phyloP scores from a whole-genome alignment of 1,140 invertebrate genomes.

The Mamestra configurata region DNA sequence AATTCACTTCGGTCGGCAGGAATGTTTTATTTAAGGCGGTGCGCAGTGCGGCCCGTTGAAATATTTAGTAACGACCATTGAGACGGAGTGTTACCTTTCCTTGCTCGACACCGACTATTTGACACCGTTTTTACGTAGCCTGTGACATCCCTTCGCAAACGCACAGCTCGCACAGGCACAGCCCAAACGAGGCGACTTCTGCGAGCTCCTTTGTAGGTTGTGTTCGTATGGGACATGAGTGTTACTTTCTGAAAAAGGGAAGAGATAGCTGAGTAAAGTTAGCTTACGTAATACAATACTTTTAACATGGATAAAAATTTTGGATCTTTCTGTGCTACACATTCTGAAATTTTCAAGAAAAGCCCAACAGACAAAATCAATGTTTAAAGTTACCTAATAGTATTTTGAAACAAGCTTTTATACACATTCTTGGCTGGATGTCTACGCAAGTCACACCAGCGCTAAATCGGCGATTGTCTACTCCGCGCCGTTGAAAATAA shows the following conservation, averaged over 20 bases:
- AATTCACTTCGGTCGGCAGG: conserved; percentile 67
- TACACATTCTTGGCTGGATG: too few species aligned
- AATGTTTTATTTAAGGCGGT: conserved; percentile 72
- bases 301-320: background rate
- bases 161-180: background rate
- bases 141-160: conserved; percentile 31
- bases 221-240: background rate
- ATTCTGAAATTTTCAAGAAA: too few species aligned
- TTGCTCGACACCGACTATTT: conserved; percentile 37
- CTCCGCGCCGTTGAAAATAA: background rate
- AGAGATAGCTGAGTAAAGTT: background rate
- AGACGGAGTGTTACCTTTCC: conserved; percentile 59
- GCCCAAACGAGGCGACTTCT: conserved; percentile 6
- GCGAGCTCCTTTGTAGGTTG: background rate
- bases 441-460: background rate
- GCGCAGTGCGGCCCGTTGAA: conserved; percentile 69
- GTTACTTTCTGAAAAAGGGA: background rate
- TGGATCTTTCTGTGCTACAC: too few species aligned
- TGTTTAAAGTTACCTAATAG: too few species aligned
- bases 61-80: conserved; percentile 69
- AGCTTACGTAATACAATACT: background rate
- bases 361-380: too few species aligned
- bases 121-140: conserved; percentile 49
- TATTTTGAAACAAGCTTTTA: too few species aligned
- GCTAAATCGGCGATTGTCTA: background rate